Conservation (phyloP, 2,113 vertebrate species). For the Anser cygnoides region DNA sequence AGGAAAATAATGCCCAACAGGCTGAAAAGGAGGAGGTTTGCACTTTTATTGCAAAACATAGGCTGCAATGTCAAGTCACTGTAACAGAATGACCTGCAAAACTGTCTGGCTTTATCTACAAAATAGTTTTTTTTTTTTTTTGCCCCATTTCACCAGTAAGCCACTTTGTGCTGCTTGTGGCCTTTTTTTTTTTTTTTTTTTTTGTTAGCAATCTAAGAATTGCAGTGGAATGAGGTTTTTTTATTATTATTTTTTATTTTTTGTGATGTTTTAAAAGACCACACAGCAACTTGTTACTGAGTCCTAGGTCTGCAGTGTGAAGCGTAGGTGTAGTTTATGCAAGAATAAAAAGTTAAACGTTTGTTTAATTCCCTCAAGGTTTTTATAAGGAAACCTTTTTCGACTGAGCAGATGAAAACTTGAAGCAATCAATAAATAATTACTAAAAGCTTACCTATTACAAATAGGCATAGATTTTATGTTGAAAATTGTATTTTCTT, state of each 20-base stretch:
- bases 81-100: not conserved
- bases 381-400: not conserved
- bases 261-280: not conserved
- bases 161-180: not conserved
- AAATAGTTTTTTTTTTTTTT: not conserved
- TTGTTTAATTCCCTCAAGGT: not conserved
- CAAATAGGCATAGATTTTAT: not conserved
- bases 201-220: not conserved
- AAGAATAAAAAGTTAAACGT: not conserved
- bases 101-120: not conserved
- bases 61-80: not conserved
- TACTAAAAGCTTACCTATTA: not conserved
- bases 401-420: not conserved
- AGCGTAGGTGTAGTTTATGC: not conserved
- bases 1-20: not conserved
- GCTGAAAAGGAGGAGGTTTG: not conserved
- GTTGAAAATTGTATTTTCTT: not conserved
- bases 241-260: too few relatives aligned
- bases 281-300: not conserved
- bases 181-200: not conserved
- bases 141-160: not conserved
- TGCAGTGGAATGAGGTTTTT: not conserved
- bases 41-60: not conserved
- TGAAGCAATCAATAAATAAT: slow-evolving; percentile 33
- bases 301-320: not conserved